Evolutionary conservation across 2,797 vertebrate species (phyloP).

Genomic region (Pipistrellus kuhlii): DNA sequence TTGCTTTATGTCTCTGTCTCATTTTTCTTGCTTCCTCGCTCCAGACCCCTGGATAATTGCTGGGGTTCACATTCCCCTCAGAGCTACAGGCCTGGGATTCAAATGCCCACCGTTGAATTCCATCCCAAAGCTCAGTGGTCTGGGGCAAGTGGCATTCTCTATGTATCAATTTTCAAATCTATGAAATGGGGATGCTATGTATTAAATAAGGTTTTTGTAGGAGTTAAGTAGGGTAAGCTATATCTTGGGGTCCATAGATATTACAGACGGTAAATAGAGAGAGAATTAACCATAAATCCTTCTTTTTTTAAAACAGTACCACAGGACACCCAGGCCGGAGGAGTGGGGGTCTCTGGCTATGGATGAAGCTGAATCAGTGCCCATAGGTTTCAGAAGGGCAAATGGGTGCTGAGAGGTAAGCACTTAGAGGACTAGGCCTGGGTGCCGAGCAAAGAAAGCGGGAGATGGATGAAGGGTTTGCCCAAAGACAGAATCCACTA

Average conservation of each 20-base stretch:
- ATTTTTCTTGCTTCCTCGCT: background rate
- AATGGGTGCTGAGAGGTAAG: background rate
- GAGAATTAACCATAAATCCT: background rate
- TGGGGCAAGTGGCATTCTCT: background rate
- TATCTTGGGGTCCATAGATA: background rate
- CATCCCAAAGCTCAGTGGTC: background rate
- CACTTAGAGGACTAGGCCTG: background rate
- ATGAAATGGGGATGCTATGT: background rate
- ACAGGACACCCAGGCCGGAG: background rate
- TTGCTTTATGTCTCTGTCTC: background rate
- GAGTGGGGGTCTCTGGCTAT: background rate
- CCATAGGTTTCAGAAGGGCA: background rate
- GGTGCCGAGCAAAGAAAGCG: background rate
- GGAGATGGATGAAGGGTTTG: background rate
- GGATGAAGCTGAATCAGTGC: background rate
- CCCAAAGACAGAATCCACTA: background rate
- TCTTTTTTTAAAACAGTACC: background rate
- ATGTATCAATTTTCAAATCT: constrained; percentile 5
- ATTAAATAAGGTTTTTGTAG: background rate
- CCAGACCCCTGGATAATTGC: background rate
- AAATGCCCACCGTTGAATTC: background rate
- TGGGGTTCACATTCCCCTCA: background rate
- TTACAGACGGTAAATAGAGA: background rate
- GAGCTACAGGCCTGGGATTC: background rate
- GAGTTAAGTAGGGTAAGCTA: background rate